Evolutionary conservation across 2,797 vertebrate genomes (phyloP), one percentile per base, ranked within the genome.

Genomic region (Leptatherina wallacei): DNA sequence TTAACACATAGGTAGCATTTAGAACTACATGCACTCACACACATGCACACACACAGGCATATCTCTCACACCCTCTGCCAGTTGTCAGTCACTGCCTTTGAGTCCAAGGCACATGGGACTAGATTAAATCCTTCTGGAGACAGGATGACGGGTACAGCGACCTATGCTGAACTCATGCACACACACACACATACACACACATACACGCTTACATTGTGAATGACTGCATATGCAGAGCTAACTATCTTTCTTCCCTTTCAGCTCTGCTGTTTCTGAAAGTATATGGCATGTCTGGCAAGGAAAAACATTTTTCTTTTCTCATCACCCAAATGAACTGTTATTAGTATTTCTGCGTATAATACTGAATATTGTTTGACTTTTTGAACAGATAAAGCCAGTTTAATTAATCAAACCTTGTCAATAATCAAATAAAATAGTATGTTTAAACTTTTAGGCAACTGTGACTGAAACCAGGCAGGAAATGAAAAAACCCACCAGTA

Each of bases 71-170:
- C 82, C 62, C 81, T 72, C 85, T 89, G 82, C 91, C 94, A 95
- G 92, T 92, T 95, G 93, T 93, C 93, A 94, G 87, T 92, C 88
- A 89, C 71, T 89, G 90, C 84, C 90, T 94, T 91, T 90, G 90
- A 92, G 91, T 82, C 84, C 80, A 80, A 91, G 88, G 88, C 91
- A 93, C 89, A 56, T 84, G 91, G 93, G 91, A 94, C 85, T 80
- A 80, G 82, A 90, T 88, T 91, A 94, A 94, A 95, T 94, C 94
- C 93, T 92, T 69, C 75, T 90, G 93, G 92, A 95, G 94, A 95
- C 94, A 92, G 88, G 75, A 88, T 88, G 92, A 91, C 91, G 87
- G 91, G 77, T 72, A 88, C 82, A 89, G 71, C 76, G 78, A 78
- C 69, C 69, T 80, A 64, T 9, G 22, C 56, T 55, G 56, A 75